Evolutionary conservation across 2,113 vertebrate species (phyloP).

Genomic region (Leptosomus discolor): DNA sequence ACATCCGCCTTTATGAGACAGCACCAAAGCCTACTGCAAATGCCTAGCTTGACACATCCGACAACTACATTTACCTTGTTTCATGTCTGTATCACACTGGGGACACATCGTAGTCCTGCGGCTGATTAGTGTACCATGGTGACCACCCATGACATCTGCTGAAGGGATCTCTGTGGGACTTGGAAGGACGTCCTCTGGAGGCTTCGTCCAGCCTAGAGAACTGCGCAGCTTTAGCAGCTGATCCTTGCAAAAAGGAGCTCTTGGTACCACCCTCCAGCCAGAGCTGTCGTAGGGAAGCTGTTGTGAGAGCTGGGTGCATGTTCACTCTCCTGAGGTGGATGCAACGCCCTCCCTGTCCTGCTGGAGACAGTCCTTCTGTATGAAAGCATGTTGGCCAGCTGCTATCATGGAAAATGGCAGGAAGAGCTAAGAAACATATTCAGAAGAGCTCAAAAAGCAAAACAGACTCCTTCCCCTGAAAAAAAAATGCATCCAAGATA

Average conservation of each 20-base stretch:
- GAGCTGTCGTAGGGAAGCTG: not conserved
- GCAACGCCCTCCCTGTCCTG: not conserved
- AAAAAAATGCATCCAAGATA: not conserved
- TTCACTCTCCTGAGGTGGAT: not conserved
- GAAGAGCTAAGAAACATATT: not conserved
- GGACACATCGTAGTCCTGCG: not conserved
- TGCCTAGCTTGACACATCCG: not conserved
- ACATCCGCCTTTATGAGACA: rapidly evolving
- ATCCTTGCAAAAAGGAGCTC: not conserved
- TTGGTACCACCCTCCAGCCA: not conserved
- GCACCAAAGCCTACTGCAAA: not conserved
- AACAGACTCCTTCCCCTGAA: not conserved
- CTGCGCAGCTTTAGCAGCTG: not conserved
- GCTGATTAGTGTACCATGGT: not conserved
- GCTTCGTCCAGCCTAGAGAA: not conserved
- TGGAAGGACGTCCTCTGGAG: not conserved
- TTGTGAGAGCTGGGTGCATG: not conserved
- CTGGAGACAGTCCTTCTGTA: not conserved
- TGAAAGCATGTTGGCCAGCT: not conserved
- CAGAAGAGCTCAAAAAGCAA: not conserved
- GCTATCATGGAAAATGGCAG: not conserved
- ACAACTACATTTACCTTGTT: not conserved
- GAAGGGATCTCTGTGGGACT: not conserved
- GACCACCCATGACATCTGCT: not conserved
- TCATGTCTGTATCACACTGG: not conserved